Percentiles rank a stretch among this genome's conserved stretches.
Evolutionary conservation across 1,140 invertebrate species (phyloP).

Genomic region (Scaptodrosophila lebanonensis): DNA sequence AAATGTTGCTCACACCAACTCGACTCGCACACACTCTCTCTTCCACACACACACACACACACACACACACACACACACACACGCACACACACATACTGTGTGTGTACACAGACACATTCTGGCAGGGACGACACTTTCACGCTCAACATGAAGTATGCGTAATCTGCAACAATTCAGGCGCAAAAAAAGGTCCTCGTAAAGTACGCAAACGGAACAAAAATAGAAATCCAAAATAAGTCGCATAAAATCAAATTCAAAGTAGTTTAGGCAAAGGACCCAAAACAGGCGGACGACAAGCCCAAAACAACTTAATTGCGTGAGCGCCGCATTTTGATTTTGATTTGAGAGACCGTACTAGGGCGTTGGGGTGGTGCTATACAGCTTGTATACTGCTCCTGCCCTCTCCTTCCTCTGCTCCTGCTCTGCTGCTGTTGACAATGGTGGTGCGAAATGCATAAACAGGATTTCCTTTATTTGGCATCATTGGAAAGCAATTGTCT

Average conservation of each 20-base stretch:
- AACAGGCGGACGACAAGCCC: slow-evolving; percentile 14
- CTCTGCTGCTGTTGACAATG: slow-evolving; percentile 19
- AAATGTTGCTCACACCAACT: slow-evolving; percentile 56
- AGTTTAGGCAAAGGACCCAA: slow-evolving; percentile 34
- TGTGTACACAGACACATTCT: too few relatives aligned
- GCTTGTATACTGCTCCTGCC: slow-evolving; percentile 12
- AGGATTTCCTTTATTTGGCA: slow-evolving; percentile 34
- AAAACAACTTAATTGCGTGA: slow-evolving; percentile 65
- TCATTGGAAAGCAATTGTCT: slow-evolving; percentile 76
- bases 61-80: slow-evolving; percentile 12
- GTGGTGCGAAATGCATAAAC: slow-evolving; percentile 48
- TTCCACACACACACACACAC: slow-evolving; percentile 28
- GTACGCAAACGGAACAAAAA: slow-evolving; percentile 48
- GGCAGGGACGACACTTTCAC: too few relatives aligned
- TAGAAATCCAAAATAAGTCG: slow-evolving; percentile 30
- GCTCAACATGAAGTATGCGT: slow-evolving; percentile 51
- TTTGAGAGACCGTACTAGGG: slow-evolving; percentile 20
- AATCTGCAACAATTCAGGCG: slow-evolving; percentile 76
- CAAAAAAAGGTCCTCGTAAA: slow-evolving; percentile 61
- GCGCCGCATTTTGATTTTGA: slow-evolving; percentile 62
- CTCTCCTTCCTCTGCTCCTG: slow-evolving; percentile 8
- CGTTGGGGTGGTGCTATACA: slow-evolving; percentile 9
- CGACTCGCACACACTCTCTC: slow-evolving; percentile 17
- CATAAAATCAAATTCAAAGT: slow-evolving; percentile 66
- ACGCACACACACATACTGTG: not conserved